Evolutionary conservation across 2,113 vertebrate genomes (phyloP), one percentile per base, ranked within the genome.

Genomic region (Eira barbara): DNA sequence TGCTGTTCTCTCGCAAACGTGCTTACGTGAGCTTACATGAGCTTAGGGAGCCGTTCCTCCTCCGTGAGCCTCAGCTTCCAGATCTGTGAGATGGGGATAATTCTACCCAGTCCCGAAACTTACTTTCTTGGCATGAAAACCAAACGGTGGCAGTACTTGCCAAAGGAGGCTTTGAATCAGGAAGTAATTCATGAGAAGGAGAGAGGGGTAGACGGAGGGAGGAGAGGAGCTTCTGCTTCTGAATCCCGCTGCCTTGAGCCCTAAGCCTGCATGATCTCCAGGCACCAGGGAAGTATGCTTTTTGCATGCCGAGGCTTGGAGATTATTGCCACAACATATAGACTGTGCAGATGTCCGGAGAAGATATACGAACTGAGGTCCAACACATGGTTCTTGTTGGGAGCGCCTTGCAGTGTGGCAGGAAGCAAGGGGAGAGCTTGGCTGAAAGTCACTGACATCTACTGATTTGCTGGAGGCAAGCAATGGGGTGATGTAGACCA

Each of bases 11-110:
- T 12, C 6, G 2, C 0, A 17, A 91, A 29, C 8, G 3, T 2
- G 12, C 39, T 6, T 3, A 15, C 0, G 0, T 29, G 39, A 89
- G n/a, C 39, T 6, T 3, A 15, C 0, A 0, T 29, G 39, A 89
- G n/a, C 39, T 59, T 6, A 36, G 7, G 17, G 18, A 36, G 14
- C 27, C 2, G 1, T 27, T 73, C 52, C 36, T 82, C 59, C 36
- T 67, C 7, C 4, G 7, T 8, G 42, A 61, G 39, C 39, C 74
- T 82, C n/a, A 8, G n/a, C 12, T 78, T n/a, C 80, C 34, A 2
- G 1, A 14, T 6, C 87, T 61, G 39, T 23, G n/a, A 49, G 79
- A 39, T 42, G 85, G 39, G 29, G 21, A 4, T 34, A 42, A 45
- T 31, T 39, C 79, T 45, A 49, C 15, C 11, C 6, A 21, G 25